phyloP scores from a whole-genome alignment of 2,797 vertebrate species.

The Numenius phaeopus region DNA sequence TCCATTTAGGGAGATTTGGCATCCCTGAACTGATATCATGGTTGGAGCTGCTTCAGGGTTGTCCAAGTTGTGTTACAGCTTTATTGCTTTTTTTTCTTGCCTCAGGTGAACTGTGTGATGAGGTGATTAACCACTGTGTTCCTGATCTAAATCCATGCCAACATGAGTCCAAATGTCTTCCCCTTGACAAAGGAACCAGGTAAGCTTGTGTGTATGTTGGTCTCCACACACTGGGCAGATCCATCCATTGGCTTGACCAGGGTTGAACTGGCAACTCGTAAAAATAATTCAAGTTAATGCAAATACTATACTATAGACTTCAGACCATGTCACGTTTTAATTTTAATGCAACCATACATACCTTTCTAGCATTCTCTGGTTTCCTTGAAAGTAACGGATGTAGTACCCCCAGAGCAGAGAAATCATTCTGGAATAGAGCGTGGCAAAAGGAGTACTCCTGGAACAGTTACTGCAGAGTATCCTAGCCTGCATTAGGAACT shows the following conservation, averaged over 20 bases:
- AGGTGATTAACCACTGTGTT: slow-evolving; percentile 91
- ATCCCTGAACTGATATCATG: background rate
- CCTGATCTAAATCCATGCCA: slow-evolving; percentile 91
- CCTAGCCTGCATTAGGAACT: background rate
- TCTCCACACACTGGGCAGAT: background rate
- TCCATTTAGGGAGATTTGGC: background rate
- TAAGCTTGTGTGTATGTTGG: slow-evolving; percentile 71
- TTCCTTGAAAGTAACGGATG: background rate
- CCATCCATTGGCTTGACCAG: background rate
- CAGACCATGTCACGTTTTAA: background rate
- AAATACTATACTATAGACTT: background rate
- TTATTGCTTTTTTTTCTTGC: slow-evolving; percentile 24
- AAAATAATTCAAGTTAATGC: background rate
- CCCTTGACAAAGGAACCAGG: slow-evolving; percentile 87
- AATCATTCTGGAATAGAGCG: background rate
- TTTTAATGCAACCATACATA: background rate
- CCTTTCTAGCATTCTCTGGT: background rate
- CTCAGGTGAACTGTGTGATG: slow-evolving; percentile 95
- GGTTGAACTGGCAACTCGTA: background rate
- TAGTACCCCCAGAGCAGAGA: background rate
- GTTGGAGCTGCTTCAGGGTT: background rate
- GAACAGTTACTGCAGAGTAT: background rate
- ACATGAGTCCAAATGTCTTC: slow-evolving; percentile 93
- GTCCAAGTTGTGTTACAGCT: background rate
- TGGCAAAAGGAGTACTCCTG: background rate